These are phyloP conservation scores for Sebastes nivosus DNA, from an alignment of 2,797 vertebrate species.

Conservation along the genomic window DNA sequence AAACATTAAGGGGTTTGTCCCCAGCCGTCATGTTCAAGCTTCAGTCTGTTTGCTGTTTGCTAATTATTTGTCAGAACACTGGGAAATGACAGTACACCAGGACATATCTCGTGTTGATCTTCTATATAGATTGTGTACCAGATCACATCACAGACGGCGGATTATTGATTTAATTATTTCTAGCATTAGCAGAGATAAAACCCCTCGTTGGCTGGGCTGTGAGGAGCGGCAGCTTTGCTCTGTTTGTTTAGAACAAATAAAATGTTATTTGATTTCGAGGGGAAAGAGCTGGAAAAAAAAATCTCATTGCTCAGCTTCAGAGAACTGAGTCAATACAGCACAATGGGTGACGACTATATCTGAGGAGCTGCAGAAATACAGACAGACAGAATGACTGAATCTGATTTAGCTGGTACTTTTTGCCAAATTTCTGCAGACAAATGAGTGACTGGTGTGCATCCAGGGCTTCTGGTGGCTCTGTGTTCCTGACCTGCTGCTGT, in stretches of 20 bases:
- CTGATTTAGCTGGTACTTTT: background rate
- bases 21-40: background rate
- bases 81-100: background rate
- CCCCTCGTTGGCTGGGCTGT: slow-evolving; percentile 2
- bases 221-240: background rate
- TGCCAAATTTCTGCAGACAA: background rate
- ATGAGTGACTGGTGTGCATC: background rate
- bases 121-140: slow-evolving; percentile 22
- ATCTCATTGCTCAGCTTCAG: background rate
- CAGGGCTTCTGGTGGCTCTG: background rate
- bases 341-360: background rate
- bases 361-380: background rate
- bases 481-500: background rate
- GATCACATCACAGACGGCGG: slow-evolving; percentile 51
- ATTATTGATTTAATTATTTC: slow-evolving; percentile 65
- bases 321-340: slow-evolving; percentile 1
- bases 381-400: background rate
- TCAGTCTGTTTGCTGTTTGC: slow-evolving; percentile 40
- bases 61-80: slow-evolving; percentile 50
- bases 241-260: slow-evolving; percentile 49
- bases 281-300: background rate
- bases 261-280: slow-evolving; percentile 21
- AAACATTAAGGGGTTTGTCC: background rate
- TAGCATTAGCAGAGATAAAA: slow-evolving; percentile 49
- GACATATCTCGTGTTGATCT: slow-evolving; percentile 25